Conservation (phyloP, 2,888 invertebrate species). For the Drosophila kambysellisi region DNA sequence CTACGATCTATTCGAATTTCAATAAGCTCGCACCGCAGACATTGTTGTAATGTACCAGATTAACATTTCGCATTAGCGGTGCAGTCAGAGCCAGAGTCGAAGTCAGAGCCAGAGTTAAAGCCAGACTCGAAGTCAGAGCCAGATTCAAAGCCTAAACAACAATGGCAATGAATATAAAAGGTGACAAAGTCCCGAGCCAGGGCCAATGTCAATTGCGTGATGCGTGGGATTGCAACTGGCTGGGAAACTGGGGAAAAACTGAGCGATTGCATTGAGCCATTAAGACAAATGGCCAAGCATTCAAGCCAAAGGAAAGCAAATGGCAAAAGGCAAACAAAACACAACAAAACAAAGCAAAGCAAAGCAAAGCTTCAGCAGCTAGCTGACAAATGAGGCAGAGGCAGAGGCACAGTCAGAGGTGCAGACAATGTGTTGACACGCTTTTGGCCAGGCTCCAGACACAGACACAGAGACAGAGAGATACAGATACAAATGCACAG, state of each 20-base stretch:
- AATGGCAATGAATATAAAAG: slow-evolving; percentile 64
- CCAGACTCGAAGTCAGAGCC: neutral
- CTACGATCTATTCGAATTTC: slow-evolving; percentile 71
- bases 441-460: slow-evolving; percentile 55
- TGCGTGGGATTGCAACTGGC: slow-evolving; percentile 69
- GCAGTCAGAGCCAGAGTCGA: slow-evolving; percentile 1
- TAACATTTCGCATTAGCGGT: slow-evolving; percentile 77
- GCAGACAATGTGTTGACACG: slow-evolving; percentile 77
- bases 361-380: slow-evolving; percentile 56
- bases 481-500: neutral
- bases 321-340: slow-evolving; percentile 56
- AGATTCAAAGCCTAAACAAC: slow-evolving; percentile 11
- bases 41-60: slow-evolving; percentile 68
- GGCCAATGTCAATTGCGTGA: slow-evolving; percentile 64
- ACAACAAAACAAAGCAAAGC: slow-evolving; percentile 43
- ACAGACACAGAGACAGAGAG: slow-evolving; percentile 32
- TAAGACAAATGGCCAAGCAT: slow-evolving; percentile 72
- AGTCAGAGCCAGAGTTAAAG: neutral
- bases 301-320: slow-evolving; percentile 45
- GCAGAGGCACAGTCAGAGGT: slow-evolving; percentile 19
- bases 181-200: slow-evolving; percentile 67
- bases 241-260: slow-evolving; percentile 44
- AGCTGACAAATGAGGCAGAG: slow-evolving; percentile 69
- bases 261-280: slow-evolving; percentile 71
- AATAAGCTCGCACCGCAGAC: slow-evolving; percentile 62